phyloP scores from a whole-genome alignment of 2,797 vertebrate genomes.

The Luscinia megarhynchos region DNA sequence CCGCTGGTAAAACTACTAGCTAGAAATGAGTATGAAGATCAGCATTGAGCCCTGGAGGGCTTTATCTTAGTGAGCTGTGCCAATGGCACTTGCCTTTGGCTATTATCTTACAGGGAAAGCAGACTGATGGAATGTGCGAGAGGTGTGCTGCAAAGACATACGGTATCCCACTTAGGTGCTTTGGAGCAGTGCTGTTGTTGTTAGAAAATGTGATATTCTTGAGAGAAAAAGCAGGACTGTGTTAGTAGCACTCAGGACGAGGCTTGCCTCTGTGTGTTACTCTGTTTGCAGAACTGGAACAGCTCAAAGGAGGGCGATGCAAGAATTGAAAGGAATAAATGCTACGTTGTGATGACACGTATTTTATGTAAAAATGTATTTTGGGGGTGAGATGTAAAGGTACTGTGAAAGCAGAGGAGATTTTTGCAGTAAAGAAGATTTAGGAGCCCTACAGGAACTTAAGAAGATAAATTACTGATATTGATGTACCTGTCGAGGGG shows the following conservation, averaged over 20 bases:
- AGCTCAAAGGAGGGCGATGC: background rate
- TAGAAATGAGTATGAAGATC: conserved; percentile 3
- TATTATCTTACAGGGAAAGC: no score
- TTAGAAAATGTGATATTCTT: no score
- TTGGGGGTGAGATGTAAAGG: background rate
- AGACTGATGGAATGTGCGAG: no score
- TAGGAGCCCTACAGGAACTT: conserved; percentile 28
- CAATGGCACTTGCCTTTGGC: background rate
- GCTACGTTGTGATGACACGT: background rate
- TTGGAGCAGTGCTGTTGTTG: no score
- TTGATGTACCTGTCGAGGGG: conserved; percentile 13
- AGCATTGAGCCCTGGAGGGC: background rate
- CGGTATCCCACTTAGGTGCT: no score
- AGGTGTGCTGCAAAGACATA: no score
- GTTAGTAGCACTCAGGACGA: no score
- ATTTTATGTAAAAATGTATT: background rate
- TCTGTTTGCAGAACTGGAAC: background rate
- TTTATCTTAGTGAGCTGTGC: background rate
- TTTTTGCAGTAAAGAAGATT: conserved; percentile 55
- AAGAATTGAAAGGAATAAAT: background rate
- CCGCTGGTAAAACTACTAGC: background rate
- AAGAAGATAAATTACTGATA: conserved; percentile 53
- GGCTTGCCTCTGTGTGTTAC: background rate
- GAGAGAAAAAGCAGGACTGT: no score
- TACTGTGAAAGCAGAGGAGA: background rate